A percentile compares a stretch with the other conserved stretches of the same genome.
Evolutionary conservation across 2,797 vertebrate species (phyloP).

Genomic region (Molossus molossus): DNA sequence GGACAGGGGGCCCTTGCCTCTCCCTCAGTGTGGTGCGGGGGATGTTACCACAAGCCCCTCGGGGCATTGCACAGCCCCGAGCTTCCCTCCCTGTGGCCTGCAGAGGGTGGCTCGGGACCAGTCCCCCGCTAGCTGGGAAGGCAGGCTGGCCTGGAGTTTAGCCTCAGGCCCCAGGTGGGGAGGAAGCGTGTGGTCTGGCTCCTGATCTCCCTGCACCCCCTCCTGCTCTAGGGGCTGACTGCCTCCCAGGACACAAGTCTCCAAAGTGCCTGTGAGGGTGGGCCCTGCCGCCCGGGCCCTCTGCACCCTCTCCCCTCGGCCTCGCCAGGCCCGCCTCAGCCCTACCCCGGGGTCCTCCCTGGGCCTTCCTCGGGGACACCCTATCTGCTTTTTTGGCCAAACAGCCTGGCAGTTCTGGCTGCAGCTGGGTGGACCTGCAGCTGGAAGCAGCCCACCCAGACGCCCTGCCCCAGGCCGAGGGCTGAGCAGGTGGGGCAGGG

Average conservation of each 20-base stretch:
- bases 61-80: neutral
- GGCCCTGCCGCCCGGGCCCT: conserved; percentile 75
- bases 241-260: conserved; percentile 84
- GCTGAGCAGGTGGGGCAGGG: neutral
- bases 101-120: neutral
- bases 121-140: neutral
- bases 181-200: neutral
- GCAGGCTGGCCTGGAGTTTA: conserved; percentile 15
- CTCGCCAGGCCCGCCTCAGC: conserved; percentile 51
- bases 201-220: neutral
- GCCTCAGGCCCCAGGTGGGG: neutral
- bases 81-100: neutral
- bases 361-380: neutral
- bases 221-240: conserved; percentile 69
- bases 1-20: neutral
- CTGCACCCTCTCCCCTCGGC: conserved; percentile 64
- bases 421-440: neutral
- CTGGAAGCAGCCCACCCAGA: neutral
- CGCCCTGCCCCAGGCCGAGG: neutral
- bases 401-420: neutral
- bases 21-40: neutral
- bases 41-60: neutral
- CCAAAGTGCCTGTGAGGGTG: conserved; percentile 86
- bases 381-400: conserved; percentile 3
- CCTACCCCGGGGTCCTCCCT: neutral